These are phyloP conservation scores for Cinclus mexicanus DNA, from an alignment of 2,113 vertebrate species.

Conservation along the genomic window DNA sequence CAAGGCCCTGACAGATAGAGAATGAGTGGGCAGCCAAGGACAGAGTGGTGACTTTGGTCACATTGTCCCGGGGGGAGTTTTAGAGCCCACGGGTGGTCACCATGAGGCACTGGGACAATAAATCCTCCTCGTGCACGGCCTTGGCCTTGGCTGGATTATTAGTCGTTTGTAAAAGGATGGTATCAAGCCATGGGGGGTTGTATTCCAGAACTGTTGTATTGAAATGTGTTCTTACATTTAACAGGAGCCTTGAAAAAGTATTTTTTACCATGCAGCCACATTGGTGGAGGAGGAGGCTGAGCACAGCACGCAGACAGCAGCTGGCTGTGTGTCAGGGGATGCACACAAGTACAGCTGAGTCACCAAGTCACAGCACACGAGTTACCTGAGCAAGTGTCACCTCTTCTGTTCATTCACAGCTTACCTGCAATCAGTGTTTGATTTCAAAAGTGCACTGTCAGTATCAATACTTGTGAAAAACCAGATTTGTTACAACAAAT, in stretches of 20 bases:
- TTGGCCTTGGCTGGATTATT: not conserved
- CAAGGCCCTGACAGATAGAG: not conserved
- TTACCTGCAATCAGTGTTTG: not conserved
- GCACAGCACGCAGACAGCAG: not conserved
- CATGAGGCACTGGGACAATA: not conserved
- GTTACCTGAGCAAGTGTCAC: not conserved
- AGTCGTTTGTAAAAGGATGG: not conserved
- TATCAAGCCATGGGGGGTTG: not conserved
- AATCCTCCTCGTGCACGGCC: rapidly evolving
- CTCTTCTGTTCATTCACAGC: not conserved
- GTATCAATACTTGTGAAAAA: not conserved
- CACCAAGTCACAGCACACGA: not conserved
- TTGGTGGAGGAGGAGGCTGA: not conserved
- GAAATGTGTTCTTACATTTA: not conserved
- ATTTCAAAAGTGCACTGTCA: not conserved
- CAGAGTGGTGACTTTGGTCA: not conserved
- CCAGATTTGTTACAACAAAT: not conserved
- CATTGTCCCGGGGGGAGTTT: not conserved
- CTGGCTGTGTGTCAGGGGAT: not conserved
- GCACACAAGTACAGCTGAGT: not conserved
- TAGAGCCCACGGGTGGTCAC: not conserved
- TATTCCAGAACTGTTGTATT: not conserved
- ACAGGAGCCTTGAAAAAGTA: not conserved
- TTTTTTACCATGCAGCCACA: not conserved
- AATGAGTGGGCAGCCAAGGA: not conserved